Conservation (phyloP, 2,888 invertebrate species). For the Lampropteryx suffumata region DNA sequence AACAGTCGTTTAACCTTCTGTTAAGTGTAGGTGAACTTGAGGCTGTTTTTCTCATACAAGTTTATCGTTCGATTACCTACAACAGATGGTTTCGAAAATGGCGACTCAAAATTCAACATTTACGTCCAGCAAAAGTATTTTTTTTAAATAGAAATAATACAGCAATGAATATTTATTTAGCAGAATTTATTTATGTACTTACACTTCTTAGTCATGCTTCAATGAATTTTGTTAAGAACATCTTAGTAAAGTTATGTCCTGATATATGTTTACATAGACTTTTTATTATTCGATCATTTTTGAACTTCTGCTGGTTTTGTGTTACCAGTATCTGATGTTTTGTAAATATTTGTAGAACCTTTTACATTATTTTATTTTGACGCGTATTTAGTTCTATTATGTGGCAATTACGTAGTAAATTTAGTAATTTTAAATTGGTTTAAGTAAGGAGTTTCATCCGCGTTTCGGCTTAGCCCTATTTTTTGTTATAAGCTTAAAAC, state of each 20-base stretch:
- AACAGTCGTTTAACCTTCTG: background rate
- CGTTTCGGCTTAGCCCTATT: constrained; percentile 58
- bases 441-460: constrained; percentile 45
- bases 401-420: constrained; percentile 59
- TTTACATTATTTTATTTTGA: constrained; percentile 59
- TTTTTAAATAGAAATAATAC: constrained; percentile 7
- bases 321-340: constrained; percentile 61
- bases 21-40: constrained; percentile 24
- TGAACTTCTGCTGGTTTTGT: constrained; percentile 48
- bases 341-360: constrained; percentile 68
- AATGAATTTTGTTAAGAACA: constrained; percentile 28
- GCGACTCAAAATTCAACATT: background rate
- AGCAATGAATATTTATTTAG: constrained; percentile 17
- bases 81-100: too few relatives aligned
- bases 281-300: constrained; percentile 23
- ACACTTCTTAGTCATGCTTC: constrained; percentile 8
- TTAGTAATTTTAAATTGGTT: constrained; percentile 33
- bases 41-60: constrained; percentile 20
- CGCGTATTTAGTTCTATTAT: constrained; percentile 52
- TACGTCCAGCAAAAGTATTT: constrained; percentile 1
- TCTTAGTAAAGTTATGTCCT: constrained; percentile 22
- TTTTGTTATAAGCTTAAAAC: constrained; percentile 50
- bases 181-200: constrained; percentile 10
- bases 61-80: constrained; percentile 32
- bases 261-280: background rate